These are phyloP conservation scores for Brassicogethes aeneus DNA, from an alignment of 2,888 invertebrate genomes.

Conservation along the genomic window DNA sequence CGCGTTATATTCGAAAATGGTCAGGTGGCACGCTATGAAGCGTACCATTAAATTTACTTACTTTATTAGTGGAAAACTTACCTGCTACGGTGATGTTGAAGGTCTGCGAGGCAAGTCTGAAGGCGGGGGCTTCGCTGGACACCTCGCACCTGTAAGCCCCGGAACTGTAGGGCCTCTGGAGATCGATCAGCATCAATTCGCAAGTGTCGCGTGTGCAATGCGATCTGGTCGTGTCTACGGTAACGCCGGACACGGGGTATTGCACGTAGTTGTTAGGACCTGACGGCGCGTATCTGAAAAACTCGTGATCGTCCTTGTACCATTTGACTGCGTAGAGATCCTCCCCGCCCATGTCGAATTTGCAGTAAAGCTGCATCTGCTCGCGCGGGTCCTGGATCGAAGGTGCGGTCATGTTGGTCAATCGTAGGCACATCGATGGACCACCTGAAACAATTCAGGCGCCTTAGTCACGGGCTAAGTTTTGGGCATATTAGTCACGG, in stretches of 20 bases:
- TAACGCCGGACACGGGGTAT: constrained; percentile 38
- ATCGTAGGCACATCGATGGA: constrained; percentile 18
- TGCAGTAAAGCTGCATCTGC: constrained; percentile 33
- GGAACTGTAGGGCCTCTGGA: constrained; percentile 36
- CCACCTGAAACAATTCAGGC: not conserved
- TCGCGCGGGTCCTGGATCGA: constrained; percentile 32
- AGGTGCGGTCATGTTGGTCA: constrained; percentile 36
- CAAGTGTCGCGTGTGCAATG: constrained; percentile 35
- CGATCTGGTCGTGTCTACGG: constrained; percentile 26
- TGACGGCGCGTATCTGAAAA: constrained; percentile 27
- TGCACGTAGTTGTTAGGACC: constrained; percentile 15
- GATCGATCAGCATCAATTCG: constrained; percentile 35
- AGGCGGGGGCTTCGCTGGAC: constrained; percentile 52
- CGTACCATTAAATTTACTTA: no score
- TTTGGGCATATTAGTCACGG: not conserved
- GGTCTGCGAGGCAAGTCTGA: constrained; percentile 47
- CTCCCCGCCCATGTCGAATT: constrained; percentile 36
- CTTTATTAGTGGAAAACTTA: no score
- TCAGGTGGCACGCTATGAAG: no score
- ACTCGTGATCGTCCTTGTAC: constrained; percentile 36
- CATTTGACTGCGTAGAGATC: constrained; percentile 38
- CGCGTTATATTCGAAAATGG: no score
- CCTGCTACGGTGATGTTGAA: constrained; percentile 53
- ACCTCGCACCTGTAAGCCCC: constrained; percentile 55
- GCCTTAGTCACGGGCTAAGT: not conserved